Evolutionary conservation across 2,113 vertebrate genomes (phyloP), one percentile per base, ranked within the genome.

Genomic region (Nyctereutes procyonoides): DNA sequence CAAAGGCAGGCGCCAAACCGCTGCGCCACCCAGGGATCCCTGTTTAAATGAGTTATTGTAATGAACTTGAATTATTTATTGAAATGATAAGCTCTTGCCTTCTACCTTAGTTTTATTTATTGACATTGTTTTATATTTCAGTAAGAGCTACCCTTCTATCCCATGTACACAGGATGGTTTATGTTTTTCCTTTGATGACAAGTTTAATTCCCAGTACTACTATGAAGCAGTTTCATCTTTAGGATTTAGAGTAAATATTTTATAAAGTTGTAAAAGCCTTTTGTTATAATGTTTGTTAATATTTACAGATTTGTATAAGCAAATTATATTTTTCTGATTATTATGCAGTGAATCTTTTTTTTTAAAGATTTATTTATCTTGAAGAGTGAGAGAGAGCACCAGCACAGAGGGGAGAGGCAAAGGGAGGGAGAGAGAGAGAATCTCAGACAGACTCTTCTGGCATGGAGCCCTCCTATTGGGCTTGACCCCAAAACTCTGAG

Each of bases 241-340:
- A 84, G 38, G 30, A 76, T 85, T 88, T 17, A 8, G 9, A 86
- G 12, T 93, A 81, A 89, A 81, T 88, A 93, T 60, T 63, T 3
- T 88, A 35, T 81, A 38, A 95, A 63, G 74, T 73, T 92, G 53
- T 82, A n/a, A 60, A 30, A 77, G 71, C 12, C 43, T 94, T 98
- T 88, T 76, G 8, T 84, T 88, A 10, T 84, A 48, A 87, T 12
- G 85, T 43, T 43, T 43, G n/a, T 69, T 74, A 69, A 55, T 93
- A 71, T 91, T 77, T 43, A 7, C 69, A 83, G 76, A 92, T 71
- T 82, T 93, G 6, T 86, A 7, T 88, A 95, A 90, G 26, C 24
- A 56, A 83, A 65, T 92, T 87, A 17, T 38, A 56, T 84, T 88
- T 96, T 28, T 92, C 6, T 95, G 88, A 51, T 65, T 87, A 17